These are phyloP conservation scores for Brachionus plicatilis DNA, from an alignment of 1,140 invertebrate genomes.

Conservation along the genomic window DNA sequence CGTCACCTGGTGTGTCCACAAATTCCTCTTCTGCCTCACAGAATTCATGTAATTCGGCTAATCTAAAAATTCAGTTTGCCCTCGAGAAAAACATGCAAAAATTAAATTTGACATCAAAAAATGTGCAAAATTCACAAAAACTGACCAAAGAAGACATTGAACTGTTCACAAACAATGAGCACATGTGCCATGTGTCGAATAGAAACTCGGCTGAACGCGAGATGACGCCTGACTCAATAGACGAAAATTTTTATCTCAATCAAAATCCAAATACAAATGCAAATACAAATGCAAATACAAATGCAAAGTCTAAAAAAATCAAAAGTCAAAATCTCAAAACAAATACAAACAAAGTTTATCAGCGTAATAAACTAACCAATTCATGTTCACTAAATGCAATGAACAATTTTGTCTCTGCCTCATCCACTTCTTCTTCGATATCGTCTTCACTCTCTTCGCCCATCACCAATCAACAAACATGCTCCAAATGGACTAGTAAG, in stretches of 20 bases:
- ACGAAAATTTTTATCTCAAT: neutral
- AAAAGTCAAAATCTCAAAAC: neutral
- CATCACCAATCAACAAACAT: neutral
- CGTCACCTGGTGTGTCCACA: neutral
- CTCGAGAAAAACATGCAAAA: conserved; percentile 11
- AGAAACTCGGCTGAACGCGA: conserved; percentile 23
- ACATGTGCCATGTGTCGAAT: too few species aligned
- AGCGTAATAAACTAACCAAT: neutral
- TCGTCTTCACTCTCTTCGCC: neutral
- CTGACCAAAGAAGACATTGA: conserved; percentile 23
- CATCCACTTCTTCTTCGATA: neutral
- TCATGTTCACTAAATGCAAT: neutral
- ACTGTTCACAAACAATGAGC: neutral
- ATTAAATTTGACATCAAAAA: neutral
- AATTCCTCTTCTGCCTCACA: neutral
- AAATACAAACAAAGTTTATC: neutral
- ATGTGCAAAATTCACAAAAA: neutral
- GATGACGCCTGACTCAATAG: conserved; percentile 40
- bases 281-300: neutral
- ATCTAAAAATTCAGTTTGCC: conserved; percentile 16
- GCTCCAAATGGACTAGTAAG: neutral
- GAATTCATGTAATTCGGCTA: neutral
- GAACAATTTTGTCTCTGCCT: neutral
- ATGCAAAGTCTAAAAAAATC: neutral
- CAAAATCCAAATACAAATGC: neutral